Evolutionary conservation across 2,888 invertebrate genomes (phyloP).

Genomic region (Morpho helenor): DNA sequence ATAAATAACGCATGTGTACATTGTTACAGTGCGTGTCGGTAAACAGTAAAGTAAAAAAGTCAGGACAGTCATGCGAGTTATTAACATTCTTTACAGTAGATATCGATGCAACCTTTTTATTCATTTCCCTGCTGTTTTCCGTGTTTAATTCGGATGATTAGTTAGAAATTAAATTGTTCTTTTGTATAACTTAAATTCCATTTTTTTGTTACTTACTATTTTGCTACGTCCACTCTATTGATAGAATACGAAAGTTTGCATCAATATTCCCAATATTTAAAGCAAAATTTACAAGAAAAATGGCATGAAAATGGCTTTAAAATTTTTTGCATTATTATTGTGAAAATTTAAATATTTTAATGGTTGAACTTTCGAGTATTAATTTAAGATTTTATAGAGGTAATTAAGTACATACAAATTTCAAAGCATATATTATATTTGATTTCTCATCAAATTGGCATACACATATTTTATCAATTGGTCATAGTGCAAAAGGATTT

Average conservation of each 20-base stretch:
- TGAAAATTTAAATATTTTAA: no score
- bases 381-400: no score
- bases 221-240: background rate
- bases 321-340: no score
- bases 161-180: slow-evolving; percentile 11
- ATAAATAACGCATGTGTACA: slow-evolving; percentile 29
- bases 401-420: no score
- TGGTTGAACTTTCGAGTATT: no score
- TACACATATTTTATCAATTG: no score
- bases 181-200: background rate
- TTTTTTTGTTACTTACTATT: background rate
- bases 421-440: no score
- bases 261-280: no score
- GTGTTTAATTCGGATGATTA: slow-evolving; percentile 21
- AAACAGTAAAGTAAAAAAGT: slow-evolving; percentile 25
- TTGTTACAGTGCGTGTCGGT: slow-evolving; percentile 29
- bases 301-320: no score
- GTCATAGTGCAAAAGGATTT: no score
- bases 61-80: slow-evolving; percentile 28
- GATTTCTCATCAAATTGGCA: no score
- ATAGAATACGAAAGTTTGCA: background rate
- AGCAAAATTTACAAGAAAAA: no score
- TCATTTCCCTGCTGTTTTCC: slow-evolving; percentile 19
- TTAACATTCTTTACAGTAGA: slow-evolving; percentile 22
- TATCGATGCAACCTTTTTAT: slow-evolving; percentile 22